phyloP scores from a whole-genome alignment of 2,113 vertebrate genomes.

The Tragulus kanchil region DNA sequence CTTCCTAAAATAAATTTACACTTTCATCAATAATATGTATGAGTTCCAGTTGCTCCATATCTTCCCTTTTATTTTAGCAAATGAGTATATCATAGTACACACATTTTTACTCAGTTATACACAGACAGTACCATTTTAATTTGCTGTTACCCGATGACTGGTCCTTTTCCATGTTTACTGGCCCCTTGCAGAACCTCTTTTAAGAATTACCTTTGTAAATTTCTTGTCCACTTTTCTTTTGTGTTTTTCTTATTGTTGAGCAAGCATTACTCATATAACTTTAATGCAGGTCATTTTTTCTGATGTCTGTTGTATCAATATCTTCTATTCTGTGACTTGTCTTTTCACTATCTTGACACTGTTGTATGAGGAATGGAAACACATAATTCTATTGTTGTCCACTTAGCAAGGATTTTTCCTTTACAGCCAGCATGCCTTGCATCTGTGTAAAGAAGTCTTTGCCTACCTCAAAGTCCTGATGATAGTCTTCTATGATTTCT shows the following conservation, averaged over 20 bases:
- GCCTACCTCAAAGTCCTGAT: neutral
- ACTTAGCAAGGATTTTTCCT: neutral
- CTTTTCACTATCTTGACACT: neutral
- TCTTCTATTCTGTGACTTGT: neutral
- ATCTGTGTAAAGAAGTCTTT: neutral
- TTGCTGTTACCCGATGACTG: neutral
- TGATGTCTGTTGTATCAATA: neutral
- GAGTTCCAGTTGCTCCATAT: slow-evolving; percentile 20
- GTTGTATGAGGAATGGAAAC: neutral
- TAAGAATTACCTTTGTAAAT: slow-evolving; percentile 1
- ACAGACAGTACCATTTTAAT: neutral
- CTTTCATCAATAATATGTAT: neutral
- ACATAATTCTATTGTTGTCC: neutral
- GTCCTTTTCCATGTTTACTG: neutral
- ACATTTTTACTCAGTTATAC: neutral
- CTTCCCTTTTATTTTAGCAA: slow-evolving; percentile 30
- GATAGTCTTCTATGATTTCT: neutral
- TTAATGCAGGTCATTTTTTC: neutral
- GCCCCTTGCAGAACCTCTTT: neutral
- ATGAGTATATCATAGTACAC: neutral
- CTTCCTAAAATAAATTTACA: slow-evolving; percentile 51
- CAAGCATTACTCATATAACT: neutral
- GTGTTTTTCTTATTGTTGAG: neutral
- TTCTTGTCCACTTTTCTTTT: neutral
- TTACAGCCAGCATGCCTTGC: neutral